These are phyloP conservation scores for Brachyalestes nurse DNA, from an alignment of 2,797 vertebrate genomes.

Conservation along the genomic window DNA sequence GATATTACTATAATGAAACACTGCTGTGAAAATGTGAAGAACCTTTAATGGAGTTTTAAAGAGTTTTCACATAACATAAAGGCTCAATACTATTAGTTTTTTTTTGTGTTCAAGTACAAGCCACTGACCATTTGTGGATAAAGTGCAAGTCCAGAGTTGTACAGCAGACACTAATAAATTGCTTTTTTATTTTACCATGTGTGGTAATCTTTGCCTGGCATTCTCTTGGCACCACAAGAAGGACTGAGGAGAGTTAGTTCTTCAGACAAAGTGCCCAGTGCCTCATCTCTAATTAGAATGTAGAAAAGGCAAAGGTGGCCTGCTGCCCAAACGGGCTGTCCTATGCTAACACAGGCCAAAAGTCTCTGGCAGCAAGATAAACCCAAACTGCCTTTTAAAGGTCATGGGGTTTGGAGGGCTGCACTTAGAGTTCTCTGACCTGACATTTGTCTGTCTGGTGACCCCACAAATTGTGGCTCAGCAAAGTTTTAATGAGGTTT, in stretches of 20 bases:
- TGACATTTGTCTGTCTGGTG: constrained; percentile 55
- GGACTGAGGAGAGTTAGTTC: neutral
- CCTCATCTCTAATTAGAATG: constrained; percentile 7
- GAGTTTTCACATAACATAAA: too few relatives aligned
- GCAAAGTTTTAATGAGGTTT: constrained; percentile 62
- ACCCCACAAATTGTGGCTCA: constrained; percentile 54
- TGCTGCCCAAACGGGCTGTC: constrained; percentile 11
- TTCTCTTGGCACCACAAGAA: neutral
- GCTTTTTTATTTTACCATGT: neutral
- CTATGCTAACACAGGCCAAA: constrained; percentile 8
- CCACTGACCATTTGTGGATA: neutral
- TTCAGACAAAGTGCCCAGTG: neutral
- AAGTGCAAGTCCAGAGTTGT: neutral
- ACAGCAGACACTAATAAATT: neutral
- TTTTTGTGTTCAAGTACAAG: neutral
- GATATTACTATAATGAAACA: too few relatives aligned
- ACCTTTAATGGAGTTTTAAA: too few relatives aligned
- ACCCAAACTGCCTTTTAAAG: constrained; percentile 38
- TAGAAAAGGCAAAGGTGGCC: constrained; percentile 32
- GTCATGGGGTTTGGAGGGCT: constrained; percentile 34
- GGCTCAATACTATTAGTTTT: neutral
- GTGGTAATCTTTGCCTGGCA: neutral
- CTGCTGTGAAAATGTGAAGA: too few relatives aligned
- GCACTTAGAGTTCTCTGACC: constrained; percentile 27
- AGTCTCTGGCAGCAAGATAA: constrained; percentile 37